Conservation (phyloP, 2,797 vertebrate genomes). For the Amphiprion clarkii region DNA sequence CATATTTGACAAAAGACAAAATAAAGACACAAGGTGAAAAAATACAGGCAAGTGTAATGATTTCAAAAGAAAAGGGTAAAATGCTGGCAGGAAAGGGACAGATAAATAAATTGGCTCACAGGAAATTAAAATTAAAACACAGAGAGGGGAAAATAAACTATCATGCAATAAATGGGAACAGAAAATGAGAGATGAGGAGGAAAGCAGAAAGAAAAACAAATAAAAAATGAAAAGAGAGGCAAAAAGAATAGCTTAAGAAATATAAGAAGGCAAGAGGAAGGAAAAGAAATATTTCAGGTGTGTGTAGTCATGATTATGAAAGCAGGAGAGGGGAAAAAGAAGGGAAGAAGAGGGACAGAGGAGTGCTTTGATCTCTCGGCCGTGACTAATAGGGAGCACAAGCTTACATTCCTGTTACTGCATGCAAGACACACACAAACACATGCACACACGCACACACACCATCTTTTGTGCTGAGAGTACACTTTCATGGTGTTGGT, state of each 20-base stretch:
- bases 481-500: constrained; percentile 32
- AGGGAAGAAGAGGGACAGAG: constrained; percentile 42
- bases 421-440: constrained; percentile 39
- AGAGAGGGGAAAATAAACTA: constrained; percentile 11
- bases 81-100: neutral
- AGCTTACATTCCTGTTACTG: constrained; percentile 63
- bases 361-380: constrained; percentile 74
- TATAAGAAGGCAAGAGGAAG: neutral
- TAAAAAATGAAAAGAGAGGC: neutral
- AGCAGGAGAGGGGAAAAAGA: constrained; percentile 1
- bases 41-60: neutral
- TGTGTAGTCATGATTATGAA: constrained; percentile 52
- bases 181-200: constrained; percentile 18
- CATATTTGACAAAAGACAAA: constrained; percentile 8
- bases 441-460: constrained; percentile 4
- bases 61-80: constrained; percentile 16
- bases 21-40: neutral
- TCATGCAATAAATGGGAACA: neutral
- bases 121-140: neutral
- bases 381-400: constrained; percentile 68
- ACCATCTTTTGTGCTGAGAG: constrained; percentile 22
- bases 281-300: constrained; percentile 46
- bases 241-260: constrained; percentile 16
- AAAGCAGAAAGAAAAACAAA: neutral
- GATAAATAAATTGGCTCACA: constrained; percentile 20